Percentiles rank a stretch among this genome's conserved stretches.
These are phyloP conservation scores for Pachyseris speciosa DNA, from an alignment of 64 coral and sea anemone genomes.

Conservation along the genomic window DNA sequence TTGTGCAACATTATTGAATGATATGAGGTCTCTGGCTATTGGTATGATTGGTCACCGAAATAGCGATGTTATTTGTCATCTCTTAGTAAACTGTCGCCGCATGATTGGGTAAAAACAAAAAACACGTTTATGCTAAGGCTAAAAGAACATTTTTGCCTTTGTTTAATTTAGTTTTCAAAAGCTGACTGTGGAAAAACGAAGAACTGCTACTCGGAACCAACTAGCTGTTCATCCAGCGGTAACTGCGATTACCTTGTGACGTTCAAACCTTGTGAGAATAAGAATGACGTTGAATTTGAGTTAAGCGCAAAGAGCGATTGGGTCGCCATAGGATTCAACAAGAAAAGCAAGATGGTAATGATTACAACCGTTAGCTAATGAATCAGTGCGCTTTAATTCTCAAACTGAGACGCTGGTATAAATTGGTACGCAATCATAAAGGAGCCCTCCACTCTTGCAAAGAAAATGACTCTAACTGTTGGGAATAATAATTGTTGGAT, in stretches of 20 bases:
- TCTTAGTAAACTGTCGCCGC: no score
- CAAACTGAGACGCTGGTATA: background rate
- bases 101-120: no score
- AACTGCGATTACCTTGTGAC: conserved; percentile 77
- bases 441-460: no score
- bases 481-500: no score
- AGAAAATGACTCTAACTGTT: no score
- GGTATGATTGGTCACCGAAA: no score
- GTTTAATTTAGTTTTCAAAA: conserved; percentile 57
- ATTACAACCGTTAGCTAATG: background rate
- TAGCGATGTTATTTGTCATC: no score
- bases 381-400: background rate
- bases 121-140: no score
- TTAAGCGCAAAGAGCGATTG: conserved; percentile 54
- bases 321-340: conserved; percentile 73
- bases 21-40: no score
- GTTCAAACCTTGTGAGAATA: conserved; percentile 42
- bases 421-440: no score
- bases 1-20: no score
- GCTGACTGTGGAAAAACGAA: conserved; percentile 40
- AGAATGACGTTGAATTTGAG: conserved; percentile 55
- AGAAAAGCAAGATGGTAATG: conserved; percentile 62
- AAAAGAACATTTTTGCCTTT: no score
- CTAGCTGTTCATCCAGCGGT: conserved; percentile 43
- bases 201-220: conserved; percentile 65